These are phyloP conservation scores for Mechanitis mazaeus DNA, from an alignment of 2,888 invertebrate genomes.

Conservation along the genomic window DNA sequence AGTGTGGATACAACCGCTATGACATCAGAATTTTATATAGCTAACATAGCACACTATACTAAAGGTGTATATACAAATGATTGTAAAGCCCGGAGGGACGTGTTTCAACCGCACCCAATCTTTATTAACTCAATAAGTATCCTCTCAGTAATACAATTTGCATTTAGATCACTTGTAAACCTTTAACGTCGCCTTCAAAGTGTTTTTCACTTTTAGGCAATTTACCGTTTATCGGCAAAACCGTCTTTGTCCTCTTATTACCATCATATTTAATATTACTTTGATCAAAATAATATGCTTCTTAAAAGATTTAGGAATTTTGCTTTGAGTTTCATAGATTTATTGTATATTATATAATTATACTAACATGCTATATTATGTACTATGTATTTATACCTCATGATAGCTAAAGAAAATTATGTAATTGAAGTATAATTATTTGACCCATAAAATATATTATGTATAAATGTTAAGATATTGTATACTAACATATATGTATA, in stretches of 20 bases:
- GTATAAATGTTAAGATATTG: no score
- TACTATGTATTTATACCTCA: no score
- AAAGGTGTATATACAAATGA: no score
- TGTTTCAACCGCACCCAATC: slow-evolving; percentile 18
- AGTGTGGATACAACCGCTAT: no score
- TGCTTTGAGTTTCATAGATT: not conserved
- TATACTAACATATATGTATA: no score
- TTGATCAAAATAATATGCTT: slow-evolving; percentile 1
- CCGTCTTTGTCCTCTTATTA: not conserved
- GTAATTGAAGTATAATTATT: no score
- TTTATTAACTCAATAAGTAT: slow-evolving; percentile 27
- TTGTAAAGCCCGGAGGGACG: slow-evolving; percentile 13
- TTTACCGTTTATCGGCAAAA: slow-evolving; percentile 14
- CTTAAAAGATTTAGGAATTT: not conserved
- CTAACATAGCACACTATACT: no score
- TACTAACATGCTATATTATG: no score
- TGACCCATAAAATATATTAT: no score
- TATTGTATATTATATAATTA: no score
- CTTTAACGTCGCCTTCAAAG: slow-evolving; percentile 20
- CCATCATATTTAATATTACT: not conserved
- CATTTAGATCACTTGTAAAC: slow-evolving; percentile 27
- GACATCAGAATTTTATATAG: no score
- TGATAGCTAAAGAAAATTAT: no score
- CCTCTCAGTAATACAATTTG: slow-evolving; percentile 26
- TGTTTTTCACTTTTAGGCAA: slow-evolving; percentile 19